phyloP scores from a whole-genome alignment of 2,113 vertebrate species.

The Neopipo cinnamomea region DNA sequence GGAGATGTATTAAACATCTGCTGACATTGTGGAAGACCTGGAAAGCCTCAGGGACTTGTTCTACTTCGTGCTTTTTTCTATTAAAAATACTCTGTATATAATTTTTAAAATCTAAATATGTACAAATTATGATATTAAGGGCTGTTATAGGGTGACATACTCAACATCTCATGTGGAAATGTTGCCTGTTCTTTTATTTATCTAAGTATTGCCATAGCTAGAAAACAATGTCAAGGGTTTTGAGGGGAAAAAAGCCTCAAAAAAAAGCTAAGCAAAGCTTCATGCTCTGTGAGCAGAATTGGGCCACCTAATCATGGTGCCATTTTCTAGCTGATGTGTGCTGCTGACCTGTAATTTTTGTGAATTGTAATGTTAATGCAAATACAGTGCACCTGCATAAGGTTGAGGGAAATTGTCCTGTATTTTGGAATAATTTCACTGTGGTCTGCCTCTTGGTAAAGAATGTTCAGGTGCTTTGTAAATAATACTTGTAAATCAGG shows the following conservation, averaged over 20 bases:
- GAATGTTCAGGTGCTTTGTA: not conserved
- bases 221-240: not conserved
- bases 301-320: not conserved
- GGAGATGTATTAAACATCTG: not conserved
- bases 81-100: not conserved
- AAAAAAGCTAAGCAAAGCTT: not conserved
- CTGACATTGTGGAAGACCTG: not conserved
- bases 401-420: not conserved
- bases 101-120: not conserved
- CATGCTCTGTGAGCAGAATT: not conserved
- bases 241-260: not conserved
- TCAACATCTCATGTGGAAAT: not conserved
- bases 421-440: not conserved
- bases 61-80: not conserved
- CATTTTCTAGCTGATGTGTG: not conserved
- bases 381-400: not conserved
- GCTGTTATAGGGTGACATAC: not conserved
- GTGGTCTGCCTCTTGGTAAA: not conserved
- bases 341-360: not conserved
- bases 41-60: not conserved
- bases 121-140: not conserved
- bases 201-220: not conserved
- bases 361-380: not conserved
- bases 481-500: not conserved
- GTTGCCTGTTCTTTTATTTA: not conserved